These are phyloP conservation scores for Drosophila dives DNA, from an alignment of 2,888 invertebrate species.

Conservation along the genomic window DNA sequence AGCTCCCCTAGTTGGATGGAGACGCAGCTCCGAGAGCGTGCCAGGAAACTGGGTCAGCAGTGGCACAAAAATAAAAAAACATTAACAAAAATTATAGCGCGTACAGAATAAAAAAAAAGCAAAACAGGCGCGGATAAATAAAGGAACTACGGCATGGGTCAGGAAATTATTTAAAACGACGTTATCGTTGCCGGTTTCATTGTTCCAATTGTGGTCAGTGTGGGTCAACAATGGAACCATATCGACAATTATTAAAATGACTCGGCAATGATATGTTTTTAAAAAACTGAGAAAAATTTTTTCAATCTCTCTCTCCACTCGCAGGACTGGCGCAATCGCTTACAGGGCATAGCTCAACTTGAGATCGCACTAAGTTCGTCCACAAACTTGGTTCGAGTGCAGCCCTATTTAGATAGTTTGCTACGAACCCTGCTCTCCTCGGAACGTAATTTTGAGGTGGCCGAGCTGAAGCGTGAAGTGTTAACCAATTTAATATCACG, in stretches of 20 bases:
- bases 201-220: slow-evolving; percentile 24
- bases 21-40: slow-evolving; percentile 63
- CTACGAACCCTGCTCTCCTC: slow-evolving; percentile 88
- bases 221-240: slow-evolving; percentile 15
- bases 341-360: slow-evolving; percentile 81
- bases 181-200: slow-evolving; percentile 25
- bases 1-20: slow-evolving; percentile 33
- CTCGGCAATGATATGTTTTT: slow-evolving; percentile 43
- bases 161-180: slow-evolving; percentile 54
- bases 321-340: slow-evolving; percentile 84
- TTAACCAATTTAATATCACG: slow-evolving; percentile 84
- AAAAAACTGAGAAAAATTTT: slow-evolving; percentile 1
- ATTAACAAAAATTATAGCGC: slow-evolving; percentile 80
- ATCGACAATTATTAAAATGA: slow-evolving; percentile 48
- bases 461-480: slow-evolving; percentile 83
- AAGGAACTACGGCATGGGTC: slow-evolving; percentile 23
- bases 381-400: slow-evolving; percentile 86
- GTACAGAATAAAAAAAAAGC: slow-evolving; percentile 49
- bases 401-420: slow-evolving; percentile 88
- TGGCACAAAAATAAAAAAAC: slow-evolving; percentile 77
- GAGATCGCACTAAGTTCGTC: slow-evolving; percentile 85
- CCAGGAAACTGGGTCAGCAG: slow-evolving; percentile 70
- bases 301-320: slow-evolving; percentile 5
- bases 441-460: slow-evolving; percentile 86
- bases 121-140: slow-evolving; percentile 34